Conservation (phyloP, 2,113 vertebrate species). For the Fregata magnificens region DNA sequence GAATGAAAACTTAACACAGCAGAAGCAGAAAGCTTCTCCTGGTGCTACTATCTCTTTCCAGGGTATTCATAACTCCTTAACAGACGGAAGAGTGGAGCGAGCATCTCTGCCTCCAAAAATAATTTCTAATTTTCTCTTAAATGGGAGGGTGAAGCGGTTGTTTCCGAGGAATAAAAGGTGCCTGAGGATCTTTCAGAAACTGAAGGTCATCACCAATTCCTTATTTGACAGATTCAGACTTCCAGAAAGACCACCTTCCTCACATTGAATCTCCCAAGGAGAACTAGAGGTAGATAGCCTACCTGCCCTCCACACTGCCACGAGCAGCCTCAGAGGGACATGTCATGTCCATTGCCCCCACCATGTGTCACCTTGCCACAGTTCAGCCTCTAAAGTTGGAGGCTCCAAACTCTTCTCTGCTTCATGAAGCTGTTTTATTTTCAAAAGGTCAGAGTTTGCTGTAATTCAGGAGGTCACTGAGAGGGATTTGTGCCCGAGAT, state of each 20-base stretch:
- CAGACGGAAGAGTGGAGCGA: not conserved
- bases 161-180: not conserved
- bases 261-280: not conserved
- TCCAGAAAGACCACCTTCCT: not conserved
- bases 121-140: not conserved
- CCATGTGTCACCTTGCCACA: not conserved
- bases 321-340: not conserved
- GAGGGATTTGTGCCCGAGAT: rapidly evolving
- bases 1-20: not conserved
- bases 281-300: not conserved
- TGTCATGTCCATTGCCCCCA: not conserved
- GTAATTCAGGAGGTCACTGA: not conserved
- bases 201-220: not conserved
- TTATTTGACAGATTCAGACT: not conserved
- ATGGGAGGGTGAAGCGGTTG: rapidly evolving
- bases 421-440: not conserved
- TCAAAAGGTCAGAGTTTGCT: not conserved
- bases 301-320: not conserved
- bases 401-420: not conserved
- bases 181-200: not conserved
- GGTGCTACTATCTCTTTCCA: not conserved
- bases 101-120: not conserved
- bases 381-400: not conserved
- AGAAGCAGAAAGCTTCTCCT: not conserved
- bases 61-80: not conserved